Evolutionary conservation across 2,113 vertebrate genomes (phyloP).

Genomic region (Coracopsis vasa): DNA sequence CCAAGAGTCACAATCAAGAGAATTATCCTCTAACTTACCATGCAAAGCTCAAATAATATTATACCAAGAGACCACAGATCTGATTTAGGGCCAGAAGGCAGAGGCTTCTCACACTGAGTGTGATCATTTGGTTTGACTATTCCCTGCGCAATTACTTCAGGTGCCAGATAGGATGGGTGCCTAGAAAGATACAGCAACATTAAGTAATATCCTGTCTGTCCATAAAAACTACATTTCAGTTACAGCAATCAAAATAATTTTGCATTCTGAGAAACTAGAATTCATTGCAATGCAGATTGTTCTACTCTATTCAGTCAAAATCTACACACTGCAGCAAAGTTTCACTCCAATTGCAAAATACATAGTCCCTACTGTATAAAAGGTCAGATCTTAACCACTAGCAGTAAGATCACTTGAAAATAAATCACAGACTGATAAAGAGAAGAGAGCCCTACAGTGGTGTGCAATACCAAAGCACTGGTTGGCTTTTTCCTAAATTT

Average conservation of each 20-base stretch:
- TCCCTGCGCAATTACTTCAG: constrained; percentile 95
- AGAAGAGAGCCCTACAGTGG: neutral
- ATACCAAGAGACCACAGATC: constrained; percentile 96
- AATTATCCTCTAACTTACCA: constrained; percentile 79
- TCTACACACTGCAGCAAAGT: neutral
- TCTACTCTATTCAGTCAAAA: neutral
- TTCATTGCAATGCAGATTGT: neutral
- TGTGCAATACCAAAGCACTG: fast-evolving
- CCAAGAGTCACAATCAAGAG: neutral
- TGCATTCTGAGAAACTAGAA: neutral
- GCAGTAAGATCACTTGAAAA: neutral
- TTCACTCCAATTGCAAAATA: neutral
- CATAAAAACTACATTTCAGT: neutral
- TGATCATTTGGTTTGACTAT: constrained; percentile 82
- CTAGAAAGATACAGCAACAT: constrained; percentile 69
- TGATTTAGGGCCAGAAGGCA: constrained; percentile 90
- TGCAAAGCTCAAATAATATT: constrained; percentile 92
- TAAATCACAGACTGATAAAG: neutral
- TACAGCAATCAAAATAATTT: neutral
- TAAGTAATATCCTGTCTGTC: neutral
- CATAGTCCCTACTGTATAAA: neutral
- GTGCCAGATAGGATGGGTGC: constrained; percentile 94
- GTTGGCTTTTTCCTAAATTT: neutral
- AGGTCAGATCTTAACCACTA: neutral
- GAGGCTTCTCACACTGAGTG: constrained; percentile 77